Evolutionary conservation across 2,888 invertebrate genomes (phyloP).

Genomic region (Ecliptopera silaceata): DNA sequence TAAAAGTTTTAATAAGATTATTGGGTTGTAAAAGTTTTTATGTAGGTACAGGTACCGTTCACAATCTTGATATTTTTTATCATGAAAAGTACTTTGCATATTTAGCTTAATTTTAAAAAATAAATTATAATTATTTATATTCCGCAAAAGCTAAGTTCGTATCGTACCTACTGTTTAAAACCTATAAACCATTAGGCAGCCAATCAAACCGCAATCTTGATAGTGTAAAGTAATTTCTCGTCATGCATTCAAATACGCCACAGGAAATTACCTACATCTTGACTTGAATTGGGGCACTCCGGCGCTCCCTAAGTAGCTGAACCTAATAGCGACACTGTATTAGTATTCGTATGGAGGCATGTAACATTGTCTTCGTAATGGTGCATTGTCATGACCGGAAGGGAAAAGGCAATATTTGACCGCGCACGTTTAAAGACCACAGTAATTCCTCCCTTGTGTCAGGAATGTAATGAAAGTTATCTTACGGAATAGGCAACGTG

Average conservation of each 20-base stretch:
- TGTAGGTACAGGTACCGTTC: too few relatives aligned
- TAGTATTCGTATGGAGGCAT: constrained; percentile 41
- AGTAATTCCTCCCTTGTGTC: constrained; percentile 57
- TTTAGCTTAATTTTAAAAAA: too few relatives aligned
- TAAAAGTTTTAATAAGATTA: too few relatives aligned
- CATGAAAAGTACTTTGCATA: too few relatives aligned
- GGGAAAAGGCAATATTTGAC: constrained; percentile 57
- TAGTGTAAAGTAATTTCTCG: constrained; percentile 48
- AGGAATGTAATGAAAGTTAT: constrained; percentile 72
- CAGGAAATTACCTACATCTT: constrained; percentile 37
- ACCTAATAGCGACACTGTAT: constrained; percentile 20
- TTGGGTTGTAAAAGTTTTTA: too few relatives aligned
- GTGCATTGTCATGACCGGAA: constrained; percentile 64
- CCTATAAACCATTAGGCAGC: constrained; percentile 31
- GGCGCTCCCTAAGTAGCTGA: constrained; percentile 25
- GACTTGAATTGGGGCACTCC: constrained; percentile 23
- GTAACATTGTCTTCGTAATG: constrained; percentile 65
- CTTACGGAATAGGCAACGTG: constrained; percentile 55
- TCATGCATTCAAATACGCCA: constrained; percentile 56
- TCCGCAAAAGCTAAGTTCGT: too few relatives aligned
- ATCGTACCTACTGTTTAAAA: not conserved
- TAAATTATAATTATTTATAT: too few relatives aligned
- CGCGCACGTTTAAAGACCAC: constrained; percentile 51
- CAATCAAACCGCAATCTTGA: constrained; percentile 45
- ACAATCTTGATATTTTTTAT: too few relatives aligned